phyloP scores from a whole-genome alignment of 2,888 invertebrate species.

The Hesperia comma region DNA sequence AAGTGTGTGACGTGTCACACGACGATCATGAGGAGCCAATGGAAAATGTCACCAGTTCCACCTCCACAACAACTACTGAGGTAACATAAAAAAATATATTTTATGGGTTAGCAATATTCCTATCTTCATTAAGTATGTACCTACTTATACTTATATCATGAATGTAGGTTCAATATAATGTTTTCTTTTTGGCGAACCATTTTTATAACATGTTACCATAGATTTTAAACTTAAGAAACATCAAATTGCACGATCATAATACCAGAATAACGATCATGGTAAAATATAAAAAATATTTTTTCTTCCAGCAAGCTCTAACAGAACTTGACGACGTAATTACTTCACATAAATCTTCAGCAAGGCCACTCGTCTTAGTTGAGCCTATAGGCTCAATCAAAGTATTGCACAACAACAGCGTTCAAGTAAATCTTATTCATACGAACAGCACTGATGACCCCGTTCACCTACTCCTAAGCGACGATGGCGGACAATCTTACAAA shows the following conservation, averaged over 20 bases:
- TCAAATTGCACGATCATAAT: too few species aligned
- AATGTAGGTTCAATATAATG: too few species aligned
- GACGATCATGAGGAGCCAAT: conserved; percentile 87
- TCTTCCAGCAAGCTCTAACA: conserved; percentile 47
- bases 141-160: too few species aligned
- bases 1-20: conserved; percentile 93
- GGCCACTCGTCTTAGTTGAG: conserved; percentile 65
- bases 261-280: too few species aligned
- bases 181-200: too few species aligned
- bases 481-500: conserved; percentile 68
- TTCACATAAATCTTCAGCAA: conserved; percentile 46
- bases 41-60: conserved; percentile 60
- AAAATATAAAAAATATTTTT: conserved; percentile 7
- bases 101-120: too few species aligned
- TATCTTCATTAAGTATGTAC: too few species aligned
- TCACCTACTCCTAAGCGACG: conserved; percentile 69
- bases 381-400: conserved; percentile 78
- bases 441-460: conserved; percentile 70
- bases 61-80: conserved; percentile 38
- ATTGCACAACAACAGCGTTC: conserved; percentile 75
- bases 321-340: conserved; percentile 52
- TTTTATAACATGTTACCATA: too few species aligned
- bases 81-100: too few species aligned
- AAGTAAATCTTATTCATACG: conserved; percentile 71
- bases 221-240: too few species aligned